Percentiles rank a stretch among this genome's conserved stretches.
phyloP scores from a whole-genome alignment of 2,888 invertebrate genomes.

The Linnaemya vulpina region DNA sequence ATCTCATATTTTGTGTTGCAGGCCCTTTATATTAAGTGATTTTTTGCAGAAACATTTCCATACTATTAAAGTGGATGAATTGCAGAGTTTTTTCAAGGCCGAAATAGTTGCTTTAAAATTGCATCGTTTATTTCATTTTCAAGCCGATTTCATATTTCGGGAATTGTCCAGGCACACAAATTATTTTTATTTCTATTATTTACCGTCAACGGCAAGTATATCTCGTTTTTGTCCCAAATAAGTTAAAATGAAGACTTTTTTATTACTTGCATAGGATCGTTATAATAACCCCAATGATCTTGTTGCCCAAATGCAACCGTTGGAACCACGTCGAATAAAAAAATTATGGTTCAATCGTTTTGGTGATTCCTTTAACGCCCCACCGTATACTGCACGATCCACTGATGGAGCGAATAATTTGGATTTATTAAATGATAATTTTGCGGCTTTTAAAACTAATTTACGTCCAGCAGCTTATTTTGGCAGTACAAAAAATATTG shows the following conservation, averaged over 20 bases:
- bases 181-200: conserved; percentile 76
- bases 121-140: conserved; percentile 78
- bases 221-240: no score
- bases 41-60: conserved; percentile 74
- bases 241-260: not conserved
- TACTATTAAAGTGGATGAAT: conserved; percentile 61
- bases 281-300: conserved; percentile 75
- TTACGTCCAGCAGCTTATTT: conserved; percentile 71
- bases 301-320: conserved; percentile 76
- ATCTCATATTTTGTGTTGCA: not conserved
- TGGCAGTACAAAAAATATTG: conserved; percentile 73
- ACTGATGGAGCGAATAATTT: not conserved
- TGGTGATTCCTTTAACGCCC: not conserved
- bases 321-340: conserved; percentile 76
- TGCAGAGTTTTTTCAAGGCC: conserved; percentile 72
- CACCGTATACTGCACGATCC: no score
- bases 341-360: conserved; percentile 52
- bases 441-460: conserved; percentile 74
- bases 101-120: conserved; percentile 76
- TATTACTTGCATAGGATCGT: conserved; percentile 9
- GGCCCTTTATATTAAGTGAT: conserved; percentile 61
- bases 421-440: conserved; percentile 72
- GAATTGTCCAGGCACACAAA: conserved; percentile 75
- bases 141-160: conserved; percentile 76
- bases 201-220: conserved; percentile 61